Base-by-base conservation (phyloP, 2,888 invertebrate genomes). In the Pammene fasciana region DNA sequence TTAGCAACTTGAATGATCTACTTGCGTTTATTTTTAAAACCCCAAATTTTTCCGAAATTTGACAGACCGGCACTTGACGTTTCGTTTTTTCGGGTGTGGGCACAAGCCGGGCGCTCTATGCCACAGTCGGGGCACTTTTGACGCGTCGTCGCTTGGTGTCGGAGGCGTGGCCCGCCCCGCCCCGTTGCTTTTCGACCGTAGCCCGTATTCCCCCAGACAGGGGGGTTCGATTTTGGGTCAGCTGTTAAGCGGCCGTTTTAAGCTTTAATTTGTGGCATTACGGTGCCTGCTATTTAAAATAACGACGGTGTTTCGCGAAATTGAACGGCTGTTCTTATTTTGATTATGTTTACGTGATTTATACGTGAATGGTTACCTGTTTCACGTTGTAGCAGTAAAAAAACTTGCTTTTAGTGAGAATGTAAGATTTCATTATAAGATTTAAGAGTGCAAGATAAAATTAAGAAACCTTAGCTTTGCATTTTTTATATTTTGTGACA, bases 211-310 rank as follows among this genome's bases (percentile, higher is more conserved):
- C 80, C 83, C 82, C 80, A 80, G 79, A 78, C 79, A 75, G 85
- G 85, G 88, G 84, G 87, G 80, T 86, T 90, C 89, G 90, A 90
- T 91, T 90, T 88, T 92, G 92, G 91, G 92, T 92, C 91, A 92
- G 91, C 90, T 90, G 92, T 90, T 92, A 92, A 92, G 87, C 90
- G 88, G 83, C 88, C 91, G 89, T 86, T 92, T 92, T 92, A 92
- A 92, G 92, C 92, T 92, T 92, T 92, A 92, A 92, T 92, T 92
- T 92, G 92, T 92, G 92, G 92, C 86, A 90, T 91, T 90, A 90
- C 84, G 81, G 78, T 78, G 80, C 83, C 84, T 83, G 83, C 87
- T 87, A 85, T 92, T 90, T 89, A 86, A 86, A 90, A 88, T 90
- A 92, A 92, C 88, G 89, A 86, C 84, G 57, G 84, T 82, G 83